phyloP scores from a whole-genome alignment of 92 coral and sea anemone species.

The Palythoa grandiflora region DNA sequence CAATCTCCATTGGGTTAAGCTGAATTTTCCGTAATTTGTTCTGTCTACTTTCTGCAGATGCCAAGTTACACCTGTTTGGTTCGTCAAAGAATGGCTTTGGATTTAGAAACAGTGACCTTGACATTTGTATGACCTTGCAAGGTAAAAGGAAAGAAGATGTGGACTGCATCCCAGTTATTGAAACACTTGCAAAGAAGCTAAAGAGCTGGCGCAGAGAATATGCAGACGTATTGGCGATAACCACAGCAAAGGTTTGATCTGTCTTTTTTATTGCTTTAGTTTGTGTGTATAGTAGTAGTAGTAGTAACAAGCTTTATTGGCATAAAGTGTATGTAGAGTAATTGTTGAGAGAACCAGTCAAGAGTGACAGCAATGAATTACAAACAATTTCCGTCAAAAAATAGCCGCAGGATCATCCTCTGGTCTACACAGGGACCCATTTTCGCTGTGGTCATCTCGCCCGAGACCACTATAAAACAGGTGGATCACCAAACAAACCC shows the following conservation, averaged over 20 bases:
- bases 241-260: slow-evolving; percentile 84
- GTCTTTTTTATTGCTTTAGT: neutral
- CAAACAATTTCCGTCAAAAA: no score
- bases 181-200: slow-evolving; percentile 70
- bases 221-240: slow-evolving; percentile 80
- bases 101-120: slow-evolving; percentile 88
- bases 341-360: neutral
- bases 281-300: no score
- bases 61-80: slow-evolving; percentile 88
- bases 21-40: neutral
- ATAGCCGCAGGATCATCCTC: no score
- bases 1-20: neutral
- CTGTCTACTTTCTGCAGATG: slow-evolving; percentile 51
- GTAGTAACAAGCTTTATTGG: neutral
- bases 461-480: no score
- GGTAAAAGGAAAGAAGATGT: slow-evolving; percentile 75
- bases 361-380: no score
- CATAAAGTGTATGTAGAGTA: neutral
- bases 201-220: slow-evolving; percentile 75
- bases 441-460: no score
- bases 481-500: no score
- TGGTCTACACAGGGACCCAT: no score
- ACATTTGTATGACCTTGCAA: slow-evolving; percentile 92
- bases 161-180: slow-evolving; percentile 72
- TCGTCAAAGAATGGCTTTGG: slow-evolving; percentile 97